Base-by-base conservation (phyloP, 2,113 vertebrate species). In the Neotragus pygmaeus region DNA sequence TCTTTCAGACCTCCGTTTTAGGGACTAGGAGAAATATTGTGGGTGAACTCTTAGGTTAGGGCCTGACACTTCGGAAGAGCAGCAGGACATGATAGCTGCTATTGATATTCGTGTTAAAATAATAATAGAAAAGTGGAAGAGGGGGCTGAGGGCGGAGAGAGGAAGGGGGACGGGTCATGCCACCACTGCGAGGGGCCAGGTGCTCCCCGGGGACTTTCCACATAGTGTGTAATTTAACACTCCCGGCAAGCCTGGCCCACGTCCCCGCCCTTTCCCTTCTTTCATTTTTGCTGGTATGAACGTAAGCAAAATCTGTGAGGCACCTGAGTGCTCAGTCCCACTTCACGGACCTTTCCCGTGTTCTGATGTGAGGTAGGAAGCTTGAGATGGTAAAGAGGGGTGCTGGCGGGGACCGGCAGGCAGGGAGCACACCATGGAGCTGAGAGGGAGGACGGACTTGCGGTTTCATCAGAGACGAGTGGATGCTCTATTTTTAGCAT, bases 401-500 rank as follows among this genome's bases (percentile, higher is more conserved):
- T 30, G n/a, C 77, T 84, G 88, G 60, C 10, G 43, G 78, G 16
- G 8, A 53, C 25, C 4, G 28, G 43, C 30, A 57, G 75, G 27
- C 27, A 57, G 53, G 45, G 73, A 91, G 47, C 36, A 10, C 43
- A 27, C 1, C 36, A 2, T n/a, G 30, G 60, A 58, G 78, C 78
- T 6, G 58, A 80, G 33, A 81, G 60, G 78, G 91, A 36, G 53
- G 88, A 36, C 15, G 2, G 43, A 47, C 77, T 21, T 49, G 73
- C 77, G 43, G 58, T 95, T 95, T 96, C 53, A 28, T 73, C 62
- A 91, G 86, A 64, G 70, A 78, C 88, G 88, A 88, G 43, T 45
- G 47, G 23, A 45, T 43, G 55, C 39, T 82, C 89, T 98, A 97
- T 94, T 93, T 98, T 97, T 98, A 98, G 97, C 51, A 58, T 84